These are phyloP conservation scores for Trilocha varians DNA, from an alignment of 2,888 invertebrate genomes.

Conservation along the genomic window DNA sequence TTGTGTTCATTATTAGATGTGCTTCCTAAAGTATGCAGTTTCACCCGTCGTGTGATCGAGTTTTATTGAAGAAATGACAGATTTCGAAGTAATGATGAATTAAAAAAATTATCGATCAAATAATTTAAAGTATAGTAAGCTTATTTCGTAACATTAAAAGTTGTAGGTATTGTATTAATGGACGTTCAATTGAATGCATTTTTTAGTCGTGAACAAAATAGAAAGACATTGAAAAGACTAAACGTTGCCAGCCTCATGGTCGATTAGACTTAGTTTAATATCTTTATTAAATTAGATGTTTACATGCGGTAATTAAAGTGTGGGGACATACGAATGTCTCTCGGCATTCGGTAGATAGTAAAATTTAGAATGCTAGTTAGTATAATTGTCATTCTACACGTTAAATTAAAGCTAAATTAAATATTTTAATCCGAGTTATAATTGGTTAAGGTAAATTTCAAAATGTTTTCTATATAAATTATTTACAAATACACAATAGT, in stretches of 20 bases:
- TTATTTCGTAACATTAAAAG: not conserved
- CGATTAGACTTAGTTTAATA: conserved; percentile 62
- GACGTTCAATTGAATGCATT: not conserved
- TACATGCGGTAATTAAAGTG: conserved; percentile 57
- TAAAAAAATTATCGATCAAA: no score
- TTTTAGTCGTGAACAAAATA: not conserved
- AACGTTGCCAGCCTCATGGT: conserved; percentile 51
- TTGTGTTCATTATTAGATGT: no score
- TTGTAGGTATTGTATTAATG: not conserved
- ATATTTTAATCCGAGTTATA: not conserved
- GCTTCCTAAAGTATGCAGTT: no score
- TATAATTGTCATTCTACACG: conserved; percentile 55
- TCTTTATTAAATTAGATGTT: conserved; percentile 63
- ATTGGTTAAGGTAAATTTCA: not conserved
- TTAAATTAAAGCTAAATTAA: conserved; percentile 7
- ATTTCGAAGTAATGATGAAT: no score
- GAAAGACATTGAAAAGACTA: conserved; percentile 2
- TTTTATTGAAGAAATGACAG: no score
- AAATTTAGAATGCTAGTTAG: conserved; percentile 73
- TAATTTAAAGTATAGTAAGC: no score
- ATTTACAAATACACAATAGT: not conserved
- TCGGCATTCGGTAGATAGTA: conserved; percentile 69
- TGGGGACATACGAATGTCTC: conserved; percentile 36
- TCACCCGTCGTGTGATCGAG: no score
- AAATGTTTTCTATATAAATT: not conserved